phyloP scores from a whole-genome alignment of 1,140 invertebrate genomes.

The Euwallacea similis region DNA sequence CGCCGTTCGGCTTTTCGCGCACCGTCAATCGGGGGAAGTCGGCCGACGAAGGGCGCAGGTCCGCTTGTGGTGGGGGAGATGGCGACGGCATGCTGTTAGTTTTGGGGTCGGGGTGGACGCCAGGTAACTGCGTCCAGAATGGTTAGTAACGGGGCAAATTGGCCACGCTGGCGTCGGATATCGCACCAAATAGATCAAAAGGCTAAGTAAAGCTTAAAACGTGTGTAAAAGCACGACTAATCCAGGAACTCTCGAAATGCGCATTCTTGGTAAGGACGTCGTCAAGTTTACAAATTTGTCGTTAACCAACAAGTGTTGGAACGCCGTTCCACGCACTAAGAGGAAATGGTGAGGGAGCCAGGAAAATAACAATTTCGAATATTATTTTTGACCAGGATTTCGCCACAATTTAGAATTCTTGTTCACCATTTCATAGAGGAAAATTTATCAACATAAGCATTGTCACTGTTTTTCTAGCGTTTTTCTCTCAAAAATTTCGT shows the following conservation, averaged over 20 bases:
- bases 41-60: slow-evolving; percentile 61
- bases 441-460: background rate
- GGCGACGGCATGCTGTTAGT: slow-evolving; percentile 39
- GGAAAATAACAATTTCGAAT: no score
- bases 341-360: no score
- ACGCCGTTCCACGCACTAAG: no score
- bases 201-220: background rate
- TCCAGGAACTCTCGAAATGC: no score
- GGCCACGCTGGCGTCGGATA: no score
- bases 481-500: background rate
- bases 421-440: no score
- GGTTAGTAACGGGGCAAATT: slow-evolving; percentile 28
- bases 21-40: slow-evolving; percentile 83
- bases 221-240: no score
- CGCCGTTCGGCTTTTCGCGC: slow-evolving; percentile 76
- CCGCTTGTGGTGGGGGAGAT: slow-evolving; percentile 4
- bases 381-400: no score
- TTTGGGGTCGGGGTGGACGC: slow-evolving; percentile 27
- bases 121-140: slow-evolving; percentile 31
- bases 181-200: background rate
- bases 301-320: no score
- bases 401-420: no score
- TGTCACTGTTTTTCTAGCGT: background rate
- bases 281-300: no score
- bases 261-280: no score